Percentiles rank a stretch among this genome's conserved stretches.
These are phyloP conservation scores for Drosophila buzzatii DNA, from an alignment of 2,888 invertebrate species.

Conservation along the genomic window DNA sequence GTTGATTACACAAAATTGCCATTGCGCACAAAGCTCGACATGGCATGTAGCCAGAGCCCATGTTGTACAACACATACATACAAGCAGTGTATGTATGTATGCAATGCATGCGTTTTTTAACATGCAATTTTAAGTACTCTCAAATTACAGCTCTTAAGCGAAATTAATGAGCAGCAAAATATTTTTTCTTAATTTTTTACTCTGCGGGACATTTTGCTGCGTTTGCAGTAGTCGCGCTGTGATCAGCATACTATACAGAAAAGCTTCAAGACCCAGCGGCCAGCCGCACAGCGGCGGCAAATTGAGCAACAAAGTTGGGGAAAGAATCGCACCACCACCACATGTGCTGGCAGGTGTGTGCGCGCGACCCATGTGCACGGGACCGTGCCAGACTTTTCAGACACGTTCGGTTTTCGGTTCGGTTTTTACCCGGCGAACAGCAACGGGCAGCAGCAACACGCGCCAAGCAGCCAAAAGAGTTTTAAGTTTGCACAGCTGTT, in stretches of 20 bases:
- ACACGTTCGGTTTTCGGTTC: conserved; percentile 79
- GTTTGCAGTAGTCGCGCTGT: conserved; percentile 28
- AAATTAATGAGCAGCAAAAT: conserved; percentile 13
- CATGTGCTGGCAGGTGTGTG: conserved; percentile 68
- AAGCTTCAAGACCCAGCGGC: conserved; percentile 17
- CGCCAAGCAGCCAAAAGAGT: conserved; percentile 14
- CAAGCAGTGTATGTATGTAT: neutral
- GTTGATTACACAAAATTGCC: conserved; percentile 62
- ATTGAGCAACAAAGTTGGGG: conserved; percentile 56
- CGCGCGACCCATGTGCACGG: conserved; percentile 59
- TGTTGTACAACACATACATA: neutral
- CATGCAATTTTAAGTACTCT: conserved; percentile 9
- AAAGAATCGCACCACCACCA: conserved; percentile 71
- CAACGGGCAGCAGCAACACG: conserved; percentile 6
- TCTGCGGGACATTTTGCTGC: conserved; percentile 16
- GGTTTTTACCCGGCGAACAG: conserved; percentile 73
- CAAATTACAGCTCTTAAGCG: conserved; percentile 5
- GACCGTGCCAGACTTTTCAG: conserved; percentile 76
- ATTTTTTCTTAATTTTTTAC: neutral
- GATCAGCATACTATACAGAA: conserved; percentile 43
- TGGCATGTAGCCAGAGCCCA: conserved; percentile 12
- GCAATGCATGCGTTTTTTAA: conserved; percentile 5
- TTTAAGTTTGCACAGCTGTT: neutral
- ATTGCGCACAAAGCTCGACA: conserved; percentile 55
- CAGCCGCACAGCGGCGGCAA: conserved; percentile 35